Evolutionary conservation across 2,113 vertebrate species (phyloP), one percentile per base, ranked within the genome.

Genomic region (Picathartes gymnocephalus): DNA sequence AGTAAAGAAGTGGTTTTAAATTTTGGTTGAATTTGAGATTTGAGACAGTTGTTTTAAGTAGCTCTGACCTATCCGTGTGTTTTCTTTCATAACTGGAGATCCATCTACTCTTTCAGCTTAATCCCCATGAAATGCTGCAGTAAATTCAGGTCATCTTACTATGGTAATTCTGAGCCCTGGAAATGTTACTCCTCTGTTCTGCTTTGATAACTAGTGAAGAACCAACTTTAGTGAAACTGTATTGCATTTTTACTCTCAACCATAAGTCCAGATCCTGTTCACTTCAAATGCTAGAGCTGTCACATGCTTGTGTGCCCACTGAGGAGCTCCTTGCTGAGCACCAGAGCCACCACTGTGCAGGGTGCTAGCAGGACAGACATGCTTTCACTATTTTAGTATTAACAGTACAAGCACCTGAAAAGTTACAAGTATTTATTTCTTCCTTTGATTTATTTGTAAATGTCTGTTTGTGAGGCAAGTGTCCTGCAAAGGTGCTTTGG

Each of bases 401-500:
- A 56, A 54, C n/a, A 25, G 16, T 8, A 11, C 35, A n/a, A 50
- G 20, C 48, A 70, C 35, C 66, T 39, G 68, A 64, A 57, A 57
- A 68, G 31, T 33, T 5, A 4, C 35, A 45, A 45, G 17, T n/a
- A 76, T 20, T 78, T 54, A 39, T 68, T 30, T 9, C 40, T 80
- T 64, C 27, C 45, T 86, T 64, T 50, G 35, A 33, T 47, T 80
- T 84, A 20, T 60, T 44, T 50, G 30, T 47, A 95, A 65, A 62
- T 68, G 30, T 37, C 47, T 35, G 35, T 22, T 89, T 89, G 65
- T 54, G 79, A 61, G 68, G 66, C 44, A 70, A 65, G 44, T 35
- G 39, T 91, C 16, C 71, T 78, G 70, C 53, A 65, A 70, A 64
- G 78, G 42, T 53, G 28, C 91, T 97, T 94, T 77, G 79, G 86